Percentiles rank a stretch among this genome's conserved stretches.
Evolutionary conservation across 64 coral and sea anemone species (phyloP).

Genomic region (Anthopleura sola): DNA sequence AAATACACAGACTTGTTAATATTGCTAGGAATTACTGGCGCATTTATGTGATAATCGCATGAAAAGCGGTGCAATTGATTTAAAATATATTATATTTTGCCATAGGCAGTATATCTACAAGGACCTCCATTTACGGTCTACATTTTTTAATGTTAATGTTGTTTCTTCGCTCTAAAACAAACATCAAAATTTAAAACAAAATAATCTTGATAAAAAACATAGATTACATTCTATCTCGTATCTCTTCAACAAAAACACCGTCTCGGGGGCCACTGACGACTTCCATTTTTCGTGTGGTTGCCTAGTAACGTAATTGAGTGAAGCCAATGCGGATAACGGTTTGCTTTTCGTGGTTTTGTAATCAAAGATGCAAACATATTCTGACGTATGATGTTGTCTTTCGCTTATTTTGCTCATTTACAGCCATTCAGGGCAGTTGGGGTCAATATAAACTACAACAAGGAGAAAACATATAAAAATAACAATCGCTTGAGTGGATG

Average conservation of each 20-base stretch:
- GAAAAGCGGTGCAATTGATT: background rate
- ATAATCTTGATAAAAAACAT: background rate
- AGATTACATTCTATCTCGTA: background rate
- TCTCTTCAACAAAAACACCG: background rate
- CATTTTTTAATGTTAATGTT: background rate
- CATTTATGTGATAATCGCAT: background rate
- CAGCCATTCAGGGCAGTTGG: background rate
- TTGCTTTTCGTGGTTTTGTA: background rate
- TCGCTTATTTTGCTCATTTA: background rate
- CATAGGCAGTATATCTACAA: background rate
- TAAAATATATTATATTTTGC: background rate
- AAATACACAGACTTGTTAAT: background rate
- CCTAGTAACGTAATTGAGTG: background rate
- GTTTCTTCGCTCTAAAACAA: background rate
- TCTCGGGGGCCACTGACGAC: background rate
- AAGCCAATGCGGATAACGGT: constrained; percentile 19
- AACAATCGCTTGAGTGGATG: background rate
- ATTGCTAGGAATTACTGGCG: background rate
- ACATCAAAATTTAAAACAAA: constrained; percentile 7
- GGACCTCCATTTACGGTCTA: background rate
- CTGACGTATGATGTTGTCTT: background rate
- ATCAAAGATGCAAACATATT: background rate
- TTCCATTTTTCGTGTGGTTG: background rate
- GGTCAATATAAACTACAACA: background rate
- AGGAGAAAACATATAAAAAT: background rate